These are phyloP conservation scores for Eurytoma californica DNA, from an alignment of 2,888 invertebrate genomes.

Conservation along the genomic window DNA sequence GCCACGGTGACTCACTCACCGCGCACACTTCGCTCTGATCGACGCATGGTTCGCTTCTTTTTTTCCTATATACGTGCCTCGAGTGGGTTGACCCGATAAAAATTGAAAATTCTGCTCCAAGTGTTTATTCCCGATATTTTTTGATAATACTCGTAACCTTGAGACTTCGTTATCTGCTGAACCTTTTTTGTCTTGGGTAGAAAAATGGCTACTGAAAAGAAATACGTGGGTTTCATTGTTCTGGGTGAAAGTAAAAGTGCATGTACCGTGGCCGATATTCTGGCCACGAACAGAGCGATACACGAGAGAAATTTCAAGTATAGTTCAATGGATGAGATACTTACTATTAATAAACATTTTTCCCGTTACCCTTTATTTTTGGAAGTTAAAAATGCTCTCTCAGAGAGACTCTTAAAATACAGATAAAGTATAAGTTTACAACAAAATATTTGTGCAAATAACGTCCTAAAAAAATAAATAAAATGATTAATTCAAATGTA, in stretches of 20 bases:
- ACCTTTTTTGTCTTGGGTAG: neutral
- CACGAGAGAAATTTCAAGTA: neutral
- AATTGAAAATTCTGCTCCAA: too few relatives aligned
- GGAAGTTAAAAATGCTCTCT: neutral
- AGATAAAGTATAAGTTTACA: neutral
- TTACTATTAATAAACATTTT: conserved; percentile 21
- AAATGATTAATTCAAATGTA: too few relatives aligned
- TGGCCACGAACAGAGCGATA: neutral
- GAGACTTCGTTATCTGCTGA: neutral
- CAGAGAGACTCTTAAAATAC: neutral
- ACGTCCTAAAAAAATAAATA: too few relatives aligned
- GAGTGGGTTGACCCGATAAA: too few relatives aligned
- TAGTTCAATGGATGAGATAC: neutral
- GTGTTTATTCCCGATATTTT: too few relatives aligned
- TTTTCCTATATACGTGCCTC: too few relatives aligned
- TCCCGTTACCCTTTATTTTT: conserved; percentile 11
- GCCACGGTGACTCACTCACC: conserved; percentile 12
- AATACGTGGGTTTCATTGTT: neutral
- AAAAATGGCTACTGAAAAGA: neutral
- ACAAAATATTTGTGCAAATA: too few relatives aligned
- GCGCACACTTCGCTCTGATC: neutral
- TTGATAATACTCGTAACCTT: too few relatives aligned
- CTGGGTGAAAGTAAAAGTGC: neutral
- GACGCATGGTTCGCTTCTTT: neutral
- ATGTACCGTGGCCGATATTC: neutral